phyloP scores from a whole-genome alignment of 2,888 invertebrate species.

The Drosophila fungiperda region DNA sequence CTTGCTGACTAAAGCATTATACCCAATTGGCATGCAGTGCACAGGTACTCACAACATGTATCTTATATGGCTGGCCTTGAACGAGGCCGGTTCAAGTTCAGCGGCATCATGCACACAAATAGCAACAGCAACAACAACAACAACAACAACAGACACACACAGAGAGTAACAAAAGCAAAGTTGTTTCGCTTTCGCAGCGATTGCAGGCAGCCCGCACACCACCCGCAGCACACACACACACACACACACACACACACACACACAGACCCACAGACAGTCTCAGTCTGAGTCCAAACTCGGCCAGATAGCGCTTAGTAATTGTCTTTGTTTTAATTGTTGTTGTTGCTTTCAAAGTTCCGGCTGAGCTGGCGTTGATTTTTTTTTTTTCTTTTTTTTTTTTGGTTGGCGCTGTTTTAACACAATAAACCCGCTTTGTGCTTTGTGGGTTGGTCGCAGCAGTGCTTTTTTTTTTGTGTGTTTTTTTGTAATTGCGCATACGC shows the following conservation, averaged over 20 bases:
- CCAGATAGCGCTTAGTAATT: conserved; percentile 54
- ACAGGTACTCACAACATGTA: conserved; percentile 49
- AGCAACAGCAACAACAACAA: conserved; percentile 26
- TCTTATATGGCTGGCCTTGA: conserved; percentile 66
- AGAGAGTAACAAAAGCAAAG: conserved; percentile 49
- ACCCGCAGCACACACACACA: conserved; percentile 45
- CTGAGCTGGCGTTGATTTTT: conserved; percentile 49
- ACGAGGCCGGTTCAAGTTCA: conserved; percentile 78
- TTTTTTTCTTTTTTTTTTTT: conserved; percentile 2
- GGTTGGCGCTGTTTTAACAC: conserved; percentile 29
- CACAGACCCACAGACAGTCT: conserved; percentile 1
- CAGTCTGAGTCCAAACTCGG: conserved; percentile 44
- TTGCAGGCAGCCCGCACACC: conserved; percentile 51
- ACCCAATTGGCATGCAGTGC: conserved; percentile 24
- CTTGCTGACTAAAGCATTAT: conserved; percentile 5
- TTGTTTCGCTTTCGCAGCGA: conserved; percentile 57
- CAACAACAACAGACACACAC: conserved; percentile 3
- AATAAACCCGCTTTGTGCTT: conserved; percentile 50
- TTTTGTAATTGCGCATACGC: conserved; percentile 70
- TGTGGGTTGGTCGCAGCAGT: conserved; percentile 42
- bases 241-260: conserved; percentile 28
- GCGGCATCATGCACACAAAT: conserved; percentile 59
- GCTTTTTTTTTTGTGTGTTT: not conserved
- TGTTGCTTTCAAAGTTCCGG: conserved; percentile 68
- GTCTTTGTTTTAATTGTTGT: conserved; percentile 22